Evolutionary conservation across 2,888 invertebrate species (phyloP).

Genomic region (Galerucella calmariensis): DNA sequence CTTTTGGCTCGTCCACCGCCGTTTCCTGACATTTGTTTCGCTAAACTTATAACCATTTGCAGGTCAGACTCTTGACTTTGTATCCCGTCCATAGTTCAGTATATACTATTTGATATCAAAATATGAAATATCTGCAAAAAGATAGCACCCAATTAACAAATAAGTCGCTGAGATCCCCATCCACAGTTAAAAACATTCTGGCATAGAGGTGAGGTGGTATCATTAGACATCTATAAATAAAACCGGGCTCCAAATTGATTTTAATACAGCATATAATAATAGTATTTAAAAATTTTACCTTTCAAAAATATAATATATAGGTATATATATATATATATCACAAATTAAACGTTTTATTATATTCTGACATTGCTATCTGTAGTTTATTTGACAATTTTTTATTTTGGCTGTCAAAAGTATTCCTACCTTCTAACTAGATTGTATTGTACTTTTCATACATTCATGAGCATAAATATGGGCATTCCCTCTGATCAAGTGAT

Average conservation of each 20-base stretch:
- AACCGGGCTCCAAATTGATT: too few species aligned
- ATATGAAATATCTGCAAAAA: background rate
- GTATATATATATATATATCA: too few species aligned
- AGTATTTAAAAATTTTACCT: background rate
- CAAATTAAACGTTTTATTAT: background rate
- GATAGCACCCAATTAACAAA: background rate
- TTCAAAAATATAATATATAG: too few species aligned
- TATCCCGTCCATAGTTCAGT: background rate
- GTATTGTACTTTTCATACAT: too few species aligned
- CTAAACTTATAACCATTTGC: conserved; percentile 54
- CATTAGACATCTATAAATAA: too few species aligned
- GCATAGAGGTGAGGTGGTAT: too few species aligned
- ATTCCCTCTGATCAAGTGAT: too few species aligned
- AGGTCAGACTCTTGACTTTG: conserved; percentile 41
- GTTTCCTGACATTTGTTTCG: conserved; percentile 49
- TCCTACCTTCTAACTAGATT: background rate
- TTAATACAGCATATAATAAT: too few species aligned
- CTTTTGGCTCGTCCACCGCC: conserved; percentile 30
- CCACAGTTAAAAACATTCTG: too few species aligned
- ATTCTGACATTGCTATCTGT: background rate
- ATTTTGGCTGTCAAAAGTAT: background rate
- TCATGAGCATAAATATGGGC: too few species aligned
- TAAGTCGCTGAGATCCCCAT: too few species aligned
- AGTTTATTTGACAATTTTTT: background rate
- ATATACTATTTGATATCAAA: background rate